Conservation (phyloP, 2,797 vertebrate genomes). For the Chanos chanos region DNA sequence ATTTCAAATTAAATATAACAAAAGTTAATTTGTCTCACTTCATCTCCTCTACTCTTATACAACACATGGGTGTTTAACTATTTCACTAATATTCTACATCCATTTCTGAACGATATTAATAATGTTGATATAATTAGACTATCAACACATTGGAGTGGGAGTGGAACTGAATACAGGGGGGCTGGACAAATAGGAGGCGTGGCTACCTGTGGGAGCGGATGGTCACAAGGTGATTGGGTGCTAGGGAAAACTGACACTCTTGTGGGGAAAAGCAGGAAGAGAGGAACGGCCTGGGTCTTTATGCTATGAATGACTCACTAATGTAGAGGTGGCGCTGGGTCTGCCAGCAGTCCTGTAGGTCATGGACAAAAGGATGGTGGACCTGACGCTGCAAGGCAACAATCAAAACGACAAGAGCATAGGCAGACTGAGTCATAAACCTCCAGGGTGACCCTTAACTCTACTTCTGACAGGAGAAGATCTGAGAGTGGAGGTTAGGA, state of each 20-base stretch:
- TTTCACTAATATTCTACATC: too few species aligned
- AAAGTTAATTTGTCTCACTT: too few species aligned
- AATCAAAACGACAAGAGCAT: slow-evolving; percentile 39
- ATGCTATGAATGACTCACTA: slow-evolving; percentile 84
- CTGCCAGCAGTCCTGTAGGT: slow-evolving; percentile 96
- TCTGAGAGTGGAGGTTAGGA: too few species aligned
- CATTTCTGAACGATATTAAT: too few species aligned
- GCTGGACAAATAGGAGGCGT: neutral
- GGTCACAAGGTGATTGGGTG: neutral
- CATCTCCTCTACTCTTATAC: too few species aligned
- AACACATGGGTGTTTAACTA: too few species aligned
- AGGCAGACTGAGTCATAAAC: slow-evolving; percentile 13
- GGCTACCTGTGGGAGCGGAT: neutral
- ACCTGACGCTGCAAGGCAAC: slow-evolving; percentile 82
- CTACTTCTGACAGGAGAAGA: too few species aligned
- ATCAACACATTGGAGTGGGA: too few species aligned
- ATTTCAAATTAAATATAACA: too few species aligned
- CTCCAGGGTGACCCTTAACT: neutral
- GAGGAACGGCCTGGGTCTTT: slow-evolving; percentile 32
- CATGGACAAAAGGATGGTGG: slow-evolving; percentile 89
- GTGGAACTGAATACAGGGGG: too few species aligned
- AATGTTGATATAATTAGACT: too few species aligned
- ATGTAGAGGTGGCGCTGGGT: slow-evolving; percentile 93
- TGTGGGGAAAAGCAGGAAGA: slow-evolving; percentile 39
- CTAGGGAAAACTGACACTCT: slow-evolving; percentile 1